Percentiles rank a stretch among this genome's conserved stretches.
Conservation (phyloP, 2,797 vertebrate genomes). For the Natrix natrix region DNA sequence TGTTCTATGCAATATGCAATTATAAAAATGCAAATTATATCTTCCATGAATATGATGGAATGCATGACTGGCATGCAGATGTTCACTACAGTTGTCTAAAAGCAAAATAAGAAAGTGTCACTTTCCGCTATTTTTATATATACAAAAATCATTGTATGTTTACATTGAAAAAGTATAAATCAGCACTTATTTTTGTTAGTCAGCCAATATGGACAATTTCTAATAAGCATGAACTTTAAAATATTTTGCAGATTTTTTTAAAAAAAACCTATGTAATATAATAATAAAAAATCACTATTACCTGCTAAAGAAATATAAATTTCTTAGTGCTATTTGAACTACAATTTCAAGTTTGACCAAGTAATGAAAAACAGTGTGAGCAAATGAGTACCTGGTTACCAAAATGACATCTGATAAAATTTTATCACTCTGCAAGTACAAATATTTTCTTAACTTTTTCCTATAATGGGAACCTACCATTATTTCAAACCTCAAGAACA, state of each 20-base stretch:
- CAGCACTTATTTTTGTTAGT: too few relatives aligned
- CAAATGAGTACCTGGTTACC: background rate
- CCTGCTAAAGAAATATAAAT: background rate
- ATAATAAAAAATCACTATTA: background rate
- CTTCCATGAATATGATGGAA: slow-evolving; percentile 10
- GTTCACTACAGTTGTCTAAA: background rate
- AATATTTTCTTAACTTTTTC: background rate
- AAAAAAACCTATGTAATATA: background rate
- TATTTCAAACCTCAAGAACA: background rate
- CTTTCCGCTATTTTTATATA: background rate
- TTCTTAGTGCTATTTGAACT: background rate
- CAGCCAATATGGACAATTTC: background rate
- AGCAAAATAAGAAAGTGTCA: background rate
- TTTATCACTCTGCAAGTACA: background rate
- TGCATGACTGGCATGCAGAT: slow-evolving; percentile 23
- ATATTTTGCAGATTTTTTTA: background rate
- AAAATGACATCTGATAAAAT: background rate
- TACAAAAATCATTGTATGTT: background rate
- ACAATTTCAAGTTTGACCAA: background rate
- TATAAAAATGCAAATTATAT: slow-evolving; percentile 43
- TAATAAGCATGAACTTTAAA: background rate
- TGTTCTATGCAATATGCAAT: slow-evolving; percentile 51
- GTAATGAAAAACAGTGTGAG: background rate
- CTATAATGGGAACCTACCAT: background rate
- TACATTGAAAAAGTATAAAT: background rate